A percentile compares a stretch with the other conserved stretches of the same genome.
phyloP scores from a whole-genome alignment of 2,113 vertebrate genomes.

The Paramormyrops kingsleyae region DNA sequence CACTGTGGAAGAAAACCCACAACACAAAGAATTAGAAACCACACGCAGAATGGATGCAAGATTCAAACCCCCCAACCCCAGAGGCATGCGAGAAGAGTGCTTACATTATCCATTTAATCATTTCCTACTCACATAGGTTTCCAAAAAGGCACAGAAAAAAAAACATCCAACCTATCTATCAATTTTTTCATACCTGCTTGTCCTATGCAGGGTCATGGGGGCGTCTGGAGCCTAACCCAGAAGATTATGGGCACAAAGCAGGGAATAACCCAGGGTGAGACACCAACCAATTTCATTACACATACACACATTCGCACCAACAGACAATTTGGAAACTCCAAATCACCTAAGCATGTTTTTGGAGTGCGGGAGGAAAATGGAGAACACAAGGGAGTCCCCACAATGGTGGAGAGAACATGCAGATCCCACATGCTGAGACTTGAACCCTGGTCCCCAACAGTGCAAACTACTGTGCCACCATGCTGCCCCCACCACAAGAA shows the following conservation, averaged over 20 bases:
- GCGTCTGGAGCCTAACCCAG: too few species aligned
- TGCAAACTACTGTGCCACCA: neutral
- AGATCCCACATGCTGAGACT: neutral
- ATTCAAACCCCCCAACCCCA: too few species aligned
- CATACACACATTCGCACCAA: neutral
- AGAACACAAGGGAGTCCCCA: neutral
- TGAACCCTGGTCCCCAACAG: neutral
- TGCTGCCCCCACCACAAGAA: neutral
- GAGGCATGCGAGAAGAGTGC: too few species aligned
- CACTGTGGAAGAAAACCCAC: too few species aligned
- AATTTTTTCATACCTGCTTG: too few species aligned
- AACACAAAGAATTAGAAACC: too few species aligned
- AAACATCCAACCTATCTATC: too few species aligned
- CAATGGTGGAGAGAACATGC: neutral
- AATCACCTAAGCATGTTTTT: neutral
- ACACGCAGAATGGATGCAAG: too few species aligned
- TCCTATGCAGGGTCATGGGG: too few species aligned
- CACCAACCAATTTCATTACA: neutral
- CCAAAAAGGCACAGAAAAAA: too few species aligned
- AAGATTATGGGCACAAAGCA: neutral
- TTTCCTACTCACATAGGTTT: too few species aligned
- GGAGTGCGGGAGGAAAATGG: neutral
- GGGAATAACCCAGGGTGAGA: neutral
- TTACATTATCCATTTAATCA: too few species aligned
- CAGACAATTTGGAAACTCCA: neutral